Base-by-base conservation (phyloP, 2,888 invertebrate genomes). In the Opisthograptis luteolata region DNA sequence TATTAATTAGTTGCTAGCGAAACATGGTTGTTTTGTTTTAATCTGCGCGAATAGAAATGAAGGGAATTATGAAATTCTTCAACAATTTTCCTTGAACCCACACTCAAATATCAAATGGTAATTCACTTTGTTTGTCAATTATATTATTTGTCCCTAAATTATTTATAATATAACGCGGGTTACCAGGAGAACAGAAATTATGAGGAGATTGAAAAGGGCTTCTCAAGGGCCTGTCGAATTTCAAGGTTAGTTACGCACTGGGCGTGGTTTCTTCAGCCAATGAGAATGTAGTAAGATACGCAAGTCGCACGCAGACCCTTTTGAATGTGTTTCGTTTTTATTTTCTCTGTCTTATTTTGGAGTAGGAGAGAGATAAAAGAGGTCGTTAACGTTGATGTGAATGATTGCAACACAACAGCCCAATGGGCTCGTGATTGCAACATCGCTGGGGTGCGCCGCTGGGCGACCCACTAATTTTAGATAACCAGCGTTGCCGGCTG, bases 161-260 rank as follows among this genome's bases (percentile, higher is more conserved):
- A 91, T 91, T 91, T 91, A 91, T 91, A 91, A 88, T 91, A 91
- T 90, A 91, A 91, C 87, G 82, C 88, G 82, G 79, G 68, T 68
- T 72, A 91, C 91, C 74, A 86, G 89, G 89, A 75, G 55, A 66
- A 60, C 87, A 91, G 73, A 82, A 73, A 67, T 47, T 64, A 45
- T 58, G 66, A 84, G 73, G 84, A 87, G 88, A 58, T 81, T 28
- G 58, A 73, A 87, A 89, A 87, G 91, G 88, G 79, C 60, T 64
- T 62, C 57, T 61, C 64, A 86, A 87, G 89, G 90, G 87, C 81
- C 74, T 74, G 79, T 72, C 76, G 76, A 81, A 84, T 75, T 83
- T 78, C 80, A 86, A 83, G 83, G 86, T 85, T 69, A 70, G 72
- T 67, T 81, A 89, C 89, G 90, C 90, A 89, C 60, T 74, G 86